Conservation (phyloP, 2,113 vertebrate genomes). For the Macrotis lagotis region DNA sequence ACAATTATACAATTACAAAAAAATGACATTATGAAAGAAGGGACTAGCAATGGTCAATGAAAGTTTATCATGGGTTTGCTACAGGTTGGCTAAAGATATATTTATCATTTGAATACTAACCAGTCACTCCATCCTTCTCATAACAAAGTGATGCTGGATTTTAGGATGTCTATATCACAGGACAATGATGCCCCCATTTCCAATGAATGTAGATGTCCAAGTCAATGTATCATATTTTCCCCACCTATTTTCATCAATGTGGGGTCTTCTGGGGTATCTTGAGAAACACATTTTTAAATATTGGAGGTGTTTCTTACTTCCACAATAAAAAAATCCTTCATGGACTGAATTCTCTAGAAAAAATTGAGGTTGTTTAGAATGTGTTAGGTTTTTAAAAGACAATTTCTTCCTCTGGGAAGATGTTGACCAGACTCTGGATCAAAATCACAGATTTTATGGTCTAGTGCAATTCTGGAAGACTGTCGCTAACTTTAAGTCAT, state of each 20-base stretch:
- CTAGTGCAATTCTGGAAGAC: background rate
- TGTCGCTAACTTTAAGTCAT: background rate
- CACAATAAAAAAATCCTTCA: slow-evolving; percentile 2
- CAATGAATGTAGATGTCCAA: slow-evolving; percentile 9
- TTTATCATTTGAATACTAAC: background rate
- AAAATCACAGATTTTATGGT: background rate
- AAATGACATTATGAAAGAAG: background rate
- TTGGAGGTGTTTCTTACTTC: slow-evolving; percentile 8
- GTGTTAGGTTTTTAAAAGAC: slow-evolving; percentile 22
- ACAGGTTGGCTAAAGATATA: background rate
- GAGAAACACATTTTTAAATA: background rate
- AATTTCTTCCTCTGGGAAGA: slow-evolving; percentile 7
- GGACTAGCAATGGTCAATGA: background rate
- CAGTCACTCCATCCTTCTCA: background rate
- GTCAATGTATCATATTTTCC: background rate
- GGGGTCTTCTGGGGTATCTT: background rate
- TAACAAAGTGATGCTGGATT: slow-evolving; percentile 14
- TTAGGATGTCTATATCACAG: background rate
- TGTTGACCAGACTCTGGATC: background rate
- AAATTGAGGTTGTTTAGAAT: background rate
- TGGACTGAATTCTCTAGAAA: slow-evolving; percentile 15
- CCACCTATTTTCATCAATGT: background rate
- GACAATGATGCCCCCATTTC: background rate
- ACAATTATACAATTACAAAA: background rate
- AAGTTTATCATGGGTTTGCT: background rate